Conservation (phyloP, 2,797 vertebrate genomes). For the Pseudomugil tenellus region DNA sequence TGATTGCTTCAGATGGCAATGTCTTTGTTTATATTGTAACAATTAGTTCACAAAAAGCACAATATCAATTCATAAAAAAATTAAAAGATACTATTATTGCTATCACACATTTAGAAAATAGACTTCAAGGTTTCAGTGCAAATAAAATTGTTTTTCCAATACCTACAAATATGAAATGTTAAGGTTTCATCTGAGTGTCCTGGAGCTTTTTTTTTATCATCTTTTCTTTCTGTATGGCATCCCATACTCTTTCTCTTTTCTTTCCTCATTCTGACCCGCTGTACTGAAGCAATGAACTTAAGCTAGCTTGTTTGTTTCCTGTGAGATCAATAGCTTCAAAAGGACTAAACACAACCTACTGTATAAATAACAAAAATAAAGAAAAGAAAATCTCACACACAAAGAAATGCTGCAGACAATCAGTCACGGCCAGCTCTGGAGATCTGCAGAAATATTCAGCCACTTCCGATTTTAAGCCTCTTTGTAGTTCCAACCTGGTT, state of each 20-base stretch:
- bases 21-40: too few relatives aligned
- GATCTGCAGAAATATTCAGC: not conserved
- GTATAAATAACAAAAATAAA: not conserved
- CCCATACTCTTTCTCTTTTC: not conserved
- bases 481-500: not conserved
- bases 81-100: too few relatives aligned
- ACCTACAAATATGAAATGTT: not conserved
- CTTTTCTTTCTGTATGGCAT: not conserved
- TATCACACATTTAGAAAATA: not conserved
- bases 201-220: not conserved
- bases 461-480: not conserved
- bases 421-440: not conserved
- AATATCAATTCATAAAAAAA: too few relatives aligned
- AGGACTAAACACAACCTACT: not conserved
- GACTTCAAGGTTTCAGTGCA: too few relatives aligned
- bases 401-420: not conserved
- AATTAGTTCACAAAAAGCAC: too few relatives aligned
- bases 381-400: not conserved
- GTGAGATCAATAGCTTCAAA: not conserved
- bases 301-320: slow-evolving; percentile 3
- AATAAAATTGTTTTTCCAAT: not conserved
- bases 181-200: too few relatives aligned
- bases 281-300: slow-evolving; percentile 11
- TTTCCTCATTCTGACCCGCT: slow-evolving; percentile 24
- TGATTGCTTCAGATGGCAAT: too few relatives aligned